These are phyloP conservation scores for Probosciger aterrimus DNA, from an alignment of 2,113 vertebrate species.

Conservation along the genomic window DNA sequence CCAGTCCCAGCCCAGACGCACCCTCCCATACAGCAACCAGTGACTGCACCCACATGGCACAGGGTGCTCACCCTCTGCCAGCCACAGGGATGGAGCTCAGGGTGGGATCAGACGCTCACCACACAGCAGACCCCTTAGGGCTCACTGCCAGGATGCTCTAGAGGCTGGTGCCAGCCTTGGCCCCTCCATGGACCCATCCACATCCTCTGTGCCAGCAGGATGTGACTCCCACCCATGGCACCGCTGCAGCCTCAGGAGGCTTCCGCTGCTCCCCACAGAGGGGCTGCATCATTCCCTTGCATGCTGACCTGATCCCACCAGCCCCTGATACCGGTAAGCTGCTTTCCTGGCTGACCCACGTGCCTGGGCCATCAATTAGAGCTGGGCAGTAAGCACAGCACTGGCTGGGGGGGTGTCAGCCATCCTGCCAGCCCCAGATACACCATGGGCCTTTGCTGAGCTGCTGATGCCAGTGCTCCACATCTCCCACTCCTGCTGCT, in stretches of 20 bases:
- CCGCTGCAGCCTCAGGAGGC: not conserved
- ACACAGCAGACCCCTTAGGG: fast-evolving
- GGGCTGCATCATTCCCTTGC: not conserved
- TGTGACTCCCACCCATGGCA: fast-evolving
- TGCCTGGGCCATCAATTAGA: not conserved
- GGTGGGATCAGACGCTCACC: fast-evolving
- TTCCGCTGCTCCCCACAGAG: not conserved
- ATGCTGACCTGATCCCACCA: not conserved
- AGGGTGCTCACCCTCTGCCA: not conserved
- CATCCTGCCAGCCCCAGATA: not conserved
- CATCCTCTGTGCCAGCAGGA: not conserved
- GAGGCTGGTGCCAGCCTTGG: not conserved
- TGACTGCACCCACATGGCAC: not conserved
- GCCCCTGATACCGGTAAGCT: not conserved
- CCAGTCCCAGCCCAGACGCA: not conserved
- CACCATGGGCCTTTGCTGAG: fast-evolving
- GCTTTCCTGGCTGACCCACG: not conserved
- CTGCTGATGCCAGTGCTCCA: not conserved
- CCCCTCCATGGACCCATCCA: not conserved
- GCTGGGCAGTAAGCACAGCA: not conserved
- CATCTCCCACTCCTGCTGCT: not conserved
- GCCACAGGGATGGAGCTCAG: fast-evolving
- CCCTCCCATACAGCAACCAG: not conserved
- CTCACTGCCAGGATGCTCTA: not conserved
- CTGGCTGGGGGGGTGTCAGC: not conserved